Evolutionary conservation across 2,113 vertebrate species (phyloP).

Genomic region (Zingel zingel): DNA sequence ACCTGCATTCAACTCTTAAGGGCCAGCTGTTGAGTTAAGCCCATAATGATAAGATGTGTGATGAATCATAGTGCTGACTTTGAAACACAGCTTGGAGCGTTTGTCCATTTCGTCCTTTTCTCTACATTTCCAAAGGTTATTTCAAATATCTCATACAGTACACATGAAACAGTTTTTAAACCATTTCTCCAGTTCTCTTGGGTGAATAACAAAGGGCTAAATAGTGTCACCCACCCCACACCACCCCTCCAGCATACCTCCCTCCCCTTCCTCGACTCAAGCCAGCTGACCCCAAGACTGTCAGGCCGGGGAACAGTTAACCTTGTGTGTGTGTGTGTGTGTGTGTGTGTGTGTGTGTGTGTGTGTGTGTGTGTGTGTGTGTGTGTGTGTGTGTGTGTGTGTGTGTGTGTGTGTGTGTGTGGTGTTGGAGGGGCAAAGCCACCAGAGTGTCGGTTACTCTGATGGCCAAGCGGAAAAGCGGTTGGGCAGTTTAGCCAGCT

Average conservation of each 20-base stretch:
- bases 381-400: slow-evolving; percentile 46
- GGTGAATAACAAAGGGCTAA: slow-evolving; percentile 69
- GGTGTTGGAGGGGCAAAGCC: slow-evolving; percentile 58
- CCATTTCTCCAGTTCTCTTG: slow-evolving; percentile 26
- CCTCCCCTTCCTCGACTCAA: slow-evolving; percentile 52
- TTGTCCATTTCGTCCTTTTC: slow-evolving; percentile 3
- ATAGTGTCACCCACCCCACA: slow-evolving; percentile 56
- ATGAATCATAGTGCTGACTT: slow-evolving; percentile 11
- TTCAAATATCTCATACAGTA: slow-evolving; percentile 4
- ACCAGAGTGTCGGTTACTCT: slow-evolving; percentile 78
- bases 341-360: slow-evolving; percentile 39
- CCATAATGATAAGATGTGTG: slow-evolving; percentile 32
- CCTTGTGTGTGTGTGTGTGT: slow-evolving; percentile 54
- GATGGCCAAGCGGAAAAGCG: slow-evolving; percentile 74
- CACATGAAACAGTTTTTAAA: slow-evolving; percentile 25
- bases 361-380: slow-evolving; percentile 43
- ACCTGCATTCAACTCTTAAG: slow-evolving; percentile 54
- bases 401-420: slow-evolving; percentile 37
- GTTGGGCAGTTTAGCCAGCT: slow-evolving; percentile 86
- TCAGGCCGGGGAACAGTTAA: slow-evolving; percentile 74
- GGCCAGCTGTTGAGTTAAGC: slow-evolving; percentile 75
- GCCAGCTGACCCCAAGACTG: slow-evolving; percentile 77
- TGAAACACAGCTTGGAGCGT: background rate
- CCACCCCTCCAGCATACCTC: slow-evolving; percentile 23
- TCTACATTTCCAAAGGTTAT: background rate